Evolutionary conservation across 2,113 vertebrate genomes (phyloP), one percentile per base, ranked within the genome.

Genomic region (Helogale parvula): DNA sequence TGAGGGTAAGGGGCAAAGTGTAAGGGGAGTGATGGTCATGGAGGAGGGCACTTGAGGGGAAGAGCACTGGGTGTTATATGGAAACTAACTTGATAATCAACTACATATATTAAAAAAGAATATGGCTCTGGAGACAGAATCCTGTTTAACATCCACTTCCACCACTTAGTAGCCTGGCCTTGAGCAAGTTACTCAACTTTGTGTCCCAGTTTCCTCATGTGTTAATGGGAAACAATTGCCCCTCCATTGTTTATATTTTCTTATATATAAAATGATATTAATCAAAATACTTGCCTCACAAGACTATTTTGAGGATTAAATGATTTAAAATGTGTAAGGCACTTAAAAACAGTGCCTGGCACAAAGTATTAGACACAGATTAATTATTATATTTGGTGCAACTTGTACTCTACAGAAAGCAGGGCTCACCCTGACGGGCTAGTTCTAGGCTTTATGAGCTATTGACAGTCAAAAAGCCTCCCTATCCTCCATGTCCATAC

Each of bases 191-290:
- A 85, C 17, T 85, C 52, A 65, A 82, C 45, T 84, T n/a, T 89
- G 33, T 90, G 45, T 31, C 52, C 88, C 60, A 65, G 16, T 88
- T 93, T 95, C 38, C 11, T 65, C 45, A 71, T 71, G n/a, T 77
- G 41, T 92, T 38, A 92, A 96, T 63, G 71, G 50, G 57, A 90
- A 93, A 88, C 66, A 35, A n/a, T n/a, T 57, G 72, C 16, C 15
- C 52, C 68, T 89, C 29, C 9, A 96, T 57, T 47, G 27, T 35
- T 63, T 92, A 29, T 63, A 4, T 85, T 80, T 86, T 94, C 16
- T 86, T 72, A 94, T 41, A 57, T n/a, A 23, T 71, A 96, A 91
- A 93, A 50, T 69, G 17, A 27, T 12, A 86, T 80, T 91, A 94
- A 82, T 91, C 14, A 68, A 68, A 96, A 94, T 45, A 76, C 21